These are phyloP conservation scores for Glaucomys volans DNA, from an alignment of 2,113 vertebrate species.

Conservation along the genomic window DNA sequence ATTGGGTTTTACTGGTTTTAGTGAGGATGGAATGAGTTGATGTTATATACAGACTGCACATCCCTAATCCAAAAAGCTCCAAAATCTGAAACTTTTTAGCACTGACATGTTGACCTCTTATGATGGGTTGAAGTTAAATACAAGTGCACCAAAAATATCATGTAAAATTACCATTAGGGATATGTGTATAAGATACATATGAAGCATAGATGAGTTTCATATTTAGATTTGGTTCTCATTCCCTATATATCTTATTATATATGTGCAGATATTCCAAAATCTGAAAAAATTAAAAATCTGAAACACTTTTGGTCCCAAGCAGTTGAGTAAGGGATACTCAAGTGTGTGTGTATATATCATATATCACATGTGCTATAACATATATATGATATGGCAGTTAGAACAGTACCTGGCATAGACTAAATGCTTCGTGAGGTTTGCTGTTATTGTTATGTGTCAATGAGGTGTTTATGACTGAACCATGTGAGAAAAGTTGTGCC, in stretches of 20 bases:
- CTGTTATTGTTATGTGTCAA: not conserved
- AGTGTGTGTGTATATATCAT: not conserved
- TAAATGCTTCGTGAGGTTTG: not conserved
- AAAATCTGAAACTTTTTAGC: not conserved
- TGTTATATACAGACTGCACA: no score
- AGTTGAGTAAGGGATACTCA: not conserved
- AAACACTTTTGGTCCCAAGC: not conserved
- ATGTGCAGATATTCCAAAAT: not conserved
- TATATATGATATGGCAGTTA: not conserved
- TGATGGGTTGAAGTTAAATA: not conserved
- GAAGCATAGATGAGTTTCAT: not conserved
- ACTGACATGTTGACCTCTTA: not conserved
- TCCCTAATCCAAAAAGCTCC: not conserved
- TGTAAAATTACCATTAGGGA: not conserved
- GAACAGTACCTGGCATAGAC: not conserved
- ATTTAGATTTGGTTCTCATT: not conserved
- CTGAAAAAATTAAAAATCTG: not conserved
- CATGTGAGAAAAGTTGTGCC: not conserved
- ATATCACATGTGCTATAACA: not conserved
- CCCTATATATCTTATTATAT: not conserved
- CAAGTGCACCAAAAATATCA: not conserved
- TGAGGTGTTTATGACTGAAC: not conserved
- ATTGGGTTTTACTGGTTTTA: not conserved
- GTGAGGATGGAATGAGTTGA: not conserved
- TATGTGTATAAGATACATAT: not conserved